phyloP scores from a whole-genome alignment of 2,888 invertebrate genomes.

The Agelastica alni region DNA sequence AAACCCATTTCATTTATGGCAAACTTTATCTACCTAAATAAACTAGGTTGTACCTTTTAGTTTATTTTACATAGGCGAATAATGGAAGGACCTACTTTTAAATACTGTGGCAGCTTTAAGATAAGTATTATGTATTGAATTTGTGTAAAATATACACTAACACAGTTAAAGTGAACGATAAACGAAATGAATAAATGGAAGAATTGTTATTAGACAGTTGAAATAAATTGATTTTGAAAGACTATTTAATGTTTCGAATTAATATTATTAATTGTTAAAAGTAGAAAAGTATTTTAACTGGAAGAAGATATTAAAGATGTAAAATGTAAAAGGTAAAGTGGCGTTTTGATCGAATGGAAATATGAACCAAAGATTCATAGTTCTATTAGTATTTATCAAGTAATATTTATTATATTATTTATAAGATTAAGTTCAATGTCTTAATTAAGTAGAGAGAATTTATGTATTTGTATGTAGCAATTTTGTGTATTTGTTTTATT shows the following conservation, averaged over 20 bases:
- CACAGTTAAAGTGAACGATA: not conserved
- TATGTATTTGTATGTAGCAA: conserved; percentile 55
- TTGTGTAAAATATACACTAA: not conserved
- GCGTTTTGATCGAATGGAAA: conserved; percentile 35
- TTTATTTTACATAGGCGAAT: too few relatives aligned
- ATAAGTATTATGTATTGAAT: not conserved
- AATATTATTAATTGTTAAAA: conserved; percentile 13
- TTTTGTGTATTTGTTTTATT: conserved; percentile 52
- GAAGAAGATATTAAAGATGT: conserved; percentile 12
- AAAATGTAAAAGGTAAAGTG: conserved; percentile 23
- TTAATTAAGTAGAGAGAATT: conserved; percentile 45
- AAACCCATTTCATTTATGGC: not conserved
- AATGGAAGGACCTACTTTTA: too few relatives aligned
- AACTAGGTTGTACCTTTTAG: too few relatives aligned
- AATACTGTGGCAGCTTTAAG: not conserved
- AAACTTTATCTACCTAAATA: too few relatives aligned
- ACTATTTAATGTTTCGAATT: conserved; percentile 12
- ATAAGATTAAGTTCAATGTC: conserved; percentile 36
- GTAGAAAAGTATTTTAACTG: conserved; percentile 16
- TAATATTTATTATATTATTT: conserved; percentile 41
- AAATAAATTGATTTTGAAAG: conserved; percentile 13
- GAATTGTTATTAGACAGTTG: conserved; percentile 12
- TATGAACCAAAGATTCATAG: conserved; percentile 47
- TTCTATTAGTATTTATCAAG: conserved; percentile 39
- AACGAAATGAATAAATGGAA: not conserved